phyloP scores from a whole-genome alignment of 2,113 vertebrate genomes.

The Stegastes partitus region DNA sequence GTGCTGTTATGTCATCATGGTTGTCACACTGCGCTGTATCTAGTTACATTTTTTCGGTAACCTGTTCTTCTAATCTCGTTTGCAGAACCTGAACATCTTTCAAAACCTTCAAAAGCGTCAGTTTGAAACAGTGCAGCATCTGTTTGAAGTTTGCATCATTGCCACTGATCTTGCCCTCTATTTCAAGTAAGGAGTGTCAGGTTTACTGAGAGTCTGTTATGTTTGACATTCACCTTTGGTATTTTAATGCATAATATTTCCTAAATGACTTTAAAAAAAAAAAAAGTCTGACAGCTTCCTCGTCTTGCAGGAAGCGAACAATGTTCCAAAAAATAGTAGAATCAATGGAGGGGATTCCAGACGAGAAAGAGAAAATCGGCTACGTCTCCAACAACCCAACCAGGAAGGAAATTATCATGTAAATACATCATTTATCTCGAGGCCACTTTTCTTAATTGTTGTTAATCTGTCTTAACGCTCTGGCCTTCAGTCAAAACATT shows the following conservation, averaged over 20 bases:
- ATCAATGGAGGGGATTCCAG: conserved; percentile 86
- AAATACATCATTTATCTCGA: conserved; percentile 38
- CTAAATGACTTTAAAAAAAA: not conserved
- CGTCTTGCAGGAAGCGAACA: conserved; percentile 89
- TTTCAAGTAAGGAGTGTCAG: conserved; percentile 90
- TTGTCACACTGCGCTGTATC: not conserved
- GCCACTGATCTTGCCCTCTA: conserved; percentile 96
- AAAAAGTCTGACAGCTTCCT: not conserved
- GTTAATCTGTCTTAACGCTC: not conserved
- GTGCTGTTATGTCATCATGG: not conserved
- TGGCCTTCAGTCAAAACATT: not conserved
- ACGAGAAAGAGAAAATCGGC: conserved; percentile 88
- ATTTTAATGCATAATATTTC: not conserved
- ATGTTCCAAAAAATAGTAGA: conserved; percentile 97
- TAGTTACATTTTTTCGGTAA: not conserved
- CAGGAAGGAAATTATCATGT: conserved; percentile 96
- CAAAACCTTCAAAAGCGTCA: conserved; percentile 94
- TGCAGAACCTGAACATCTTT: conserved; percentile 94
- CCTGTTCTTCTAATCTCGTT: conserved; percentile 36
- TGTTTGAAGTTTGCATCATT: conserved; percentile 96
- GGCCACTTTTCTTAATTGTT: not conserved
- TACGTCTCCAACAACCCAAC: conserved; percentile 89
- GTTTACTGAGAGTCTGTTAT: no score
- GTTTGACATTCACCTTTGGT: no score
- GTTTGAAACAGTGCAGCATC: conserved; percentile 92